These are phyloP conservation scores for Sebastes elongatus DNA, from an alignment of 2,797 vertebrate genomes.

Conservation along the genomic window DNA sequence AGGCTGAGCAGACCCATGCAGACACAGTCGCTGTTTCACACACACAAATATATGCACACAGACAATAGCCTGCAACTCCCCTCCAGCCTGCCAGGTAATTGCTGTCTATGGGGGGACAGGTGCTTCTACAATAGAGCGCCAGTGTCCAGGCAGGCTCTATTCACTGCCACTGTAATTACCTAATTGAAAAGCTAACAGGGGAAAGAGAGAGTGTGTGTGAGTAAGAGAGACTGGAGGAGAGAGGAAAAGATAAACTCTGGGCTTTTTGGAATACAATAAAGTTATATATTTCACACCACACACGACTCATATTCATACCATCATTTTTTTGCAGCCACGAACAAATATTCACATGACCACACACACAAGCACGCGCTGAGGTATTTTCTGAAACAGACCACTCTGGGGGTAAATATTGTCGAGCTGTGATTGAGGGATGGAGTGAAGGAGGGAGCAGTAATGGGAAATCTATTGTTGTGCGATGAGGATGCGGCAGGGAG, in stretches of 20 bases:
- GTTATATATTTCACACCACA: constrained; percentile 1
- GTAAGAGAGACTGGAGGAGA: not conserved
- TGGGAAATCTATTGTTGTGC: constrained; percentile 73
- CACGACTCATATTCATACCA: not conserved
- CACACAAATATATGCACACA: constrained; percentile 33
- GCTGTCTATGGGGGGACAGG: constrained; percentile 79
- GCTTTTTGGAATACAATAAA: constrained; percentile 43
- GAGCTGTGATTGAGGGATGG: constrained; percentile 42
- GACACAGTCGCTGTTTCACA: constrained; percentile 11
- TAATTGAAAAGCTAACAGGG: constrained; percentile 81
- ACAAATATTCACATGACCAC: constrained; percentile 1
- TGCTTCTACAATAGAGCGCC: constrained; percentile 75
- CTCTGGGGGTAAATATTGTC: constrained; percentile 58
- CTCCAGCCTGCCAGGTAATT: constrained; percentile 80
- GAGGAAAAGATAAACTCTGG: constrained; percentile 49
- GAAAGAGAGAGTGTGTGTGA: constrained; percentile 10
- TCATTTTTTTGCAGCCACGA: constrained; percentile 19
- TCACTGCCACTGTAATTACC: constrained; percentile 80
- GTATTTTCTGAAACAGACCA: constrained; percentile 47
- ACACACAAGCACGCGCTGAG: not conserved
- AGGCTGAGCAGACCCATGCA: constrained; percentile 2
- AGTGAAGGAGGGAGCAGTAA: constrained; percentile 53
- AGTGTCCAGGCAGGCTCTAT: constrained; percentile 76
- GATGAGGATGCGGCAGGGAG: constrained; percentile 42
- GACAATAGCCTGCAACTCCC: constrained; percentile 74